Base-by-base conservation (phyloP, 1,140 invertebrate species). In the Saccostrea cuccullata region DNA sequence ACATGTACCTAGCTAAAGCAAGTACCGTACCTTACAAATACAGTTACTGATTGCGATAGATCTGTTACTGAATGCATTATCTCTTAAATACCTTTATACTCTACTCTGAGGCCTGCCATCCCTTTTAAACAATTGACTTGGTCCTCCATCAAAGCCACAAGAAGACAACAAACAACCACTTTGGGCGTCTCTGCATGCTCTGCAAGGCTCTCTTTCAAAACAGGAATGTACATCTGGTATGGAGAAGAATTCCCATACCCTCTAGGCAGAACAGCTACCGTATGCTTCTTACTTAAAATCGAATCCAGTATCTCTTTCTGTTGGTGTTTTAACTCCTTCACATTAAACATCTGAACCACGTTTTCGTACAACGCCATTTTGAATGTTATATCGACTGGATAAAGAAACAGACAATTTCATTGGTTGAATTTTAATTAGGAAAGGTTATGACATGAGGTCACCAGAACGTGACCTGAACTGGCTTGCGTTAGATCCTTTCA, bases 231-330 rank as follows among this genome's bases (percentile, higher is more conserved):
- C 86, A 77, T 87, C 55, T 87, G 86, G 26, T 87, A 87, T 0
- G 86, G 73, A 9, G 82, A 20, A 23, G 70, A 87, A 30, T 87
- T 87, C 11, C 86, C 86, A 58, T 70, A 87, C 12, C 73, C 70
- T 6, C 47, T 82, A n/a, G 86, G 86, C 5, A 87, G 73, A 12
- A 82, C 55, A 26, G 86, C 86, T 13, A 82, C 17, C 70, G 55
- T 58, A 55, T 87, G 67, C 26, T 23, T 55, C 55, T 82, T 82
- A 0, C 77, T 55, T 13, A 87, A 11, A 67, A 87, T 55, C 12
- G 13, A 55, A 8, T 58, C n/a, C 20, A 87, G 23, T 20, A 87
- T 87, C 55, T 20, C 26, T 56, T 56, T 82, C 55, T 82, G 86
- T 58, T 87, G 40, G 26, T n/a, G 0, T 58, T 87, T 82, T 1